These are phyloP conservation scores for Orientallactaga sibirica DNA, from an alignment of 2,797 vertebrate genomes.

Conservation along the genomic window DNA sequence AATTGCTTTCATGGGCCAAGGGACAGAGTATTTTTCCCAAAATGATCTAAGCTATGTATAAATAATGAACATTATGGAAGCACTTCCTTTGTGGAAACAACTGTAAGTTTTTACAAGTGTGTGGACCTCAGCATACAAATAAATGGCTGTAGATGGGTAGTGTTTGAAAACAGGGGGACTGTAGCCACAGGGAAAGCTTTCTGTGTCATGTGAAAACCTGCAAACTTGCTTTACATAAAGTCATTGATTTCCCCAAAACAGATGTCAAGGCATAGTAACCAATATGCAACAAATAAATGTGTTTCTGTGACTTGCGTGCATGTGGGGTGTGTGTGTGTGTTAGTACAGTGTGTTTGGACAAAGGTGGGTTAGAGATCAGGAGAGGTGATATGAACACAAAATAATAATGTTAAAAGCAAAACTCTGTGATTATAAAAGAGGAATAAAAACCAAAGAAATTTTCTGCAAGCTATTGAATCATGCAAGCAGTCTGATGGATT, in stretches of 20 bases:
- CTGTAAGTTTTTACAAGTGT: background rate
- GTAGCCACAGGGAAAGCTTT: background rate
- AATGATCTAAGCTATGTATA: background rate
- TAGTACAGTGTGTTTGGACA: background rate
- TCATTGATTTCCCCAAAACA: background rate
- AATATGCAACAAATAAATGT: background rate
- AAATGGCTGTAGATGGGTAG: too few relatives aligned
- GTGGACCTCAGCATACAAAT: background rate
- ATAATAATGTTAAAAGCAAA: background rate
- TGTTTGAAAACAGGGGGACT: background rate
- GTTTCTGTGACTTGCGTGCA: background rate
- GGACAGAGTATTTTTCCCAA: background rate
- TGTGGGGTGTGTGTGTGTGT: background rate
- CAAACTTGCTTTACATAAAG: background rate
- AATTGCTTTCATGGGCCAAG: background rate
- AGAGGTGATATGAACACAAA: background rate
- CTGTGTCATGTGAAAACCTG: background rate
- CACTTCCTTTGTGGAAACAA: background rate
- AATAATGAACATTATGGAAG: background rate
- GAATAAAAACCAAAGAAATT: background rate
- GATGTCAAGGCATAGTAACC: background rate
- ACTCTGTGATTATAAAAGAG: background rate
- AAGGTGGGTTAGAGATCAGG: background rate
- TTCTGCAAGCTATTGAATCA: slow-evolving; percentile 2
- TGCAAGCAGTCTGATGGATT: background rate